Conservation (phyloP, 2,888 invertebrate genomes). For the Microctonus hyperodae region DNA sequence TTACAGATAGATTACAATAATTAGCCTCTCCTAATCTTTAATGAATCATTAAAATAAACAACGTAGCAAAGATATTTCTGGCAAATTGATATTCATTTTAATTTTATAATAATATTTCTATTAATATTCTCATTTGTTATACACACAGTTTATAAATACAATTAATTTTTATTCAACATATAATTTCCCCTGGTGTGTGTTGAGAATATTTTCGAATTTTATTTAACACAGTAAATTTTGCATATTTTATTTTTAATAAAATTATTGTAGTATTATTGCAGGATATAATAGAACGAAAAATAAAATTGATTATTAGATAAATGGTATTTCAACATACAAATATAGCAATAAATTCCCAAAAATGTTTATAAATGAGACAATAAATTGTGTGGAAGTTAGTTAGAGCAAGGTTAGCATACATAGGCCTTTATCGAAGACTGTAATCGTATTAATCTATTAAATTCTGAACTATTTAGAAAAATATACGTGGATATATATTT, state of each 20-base stretch:
- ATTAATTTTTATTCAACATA: not conserved
- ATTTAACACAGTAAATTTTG: not conserved
- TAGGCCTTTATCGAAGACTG: not conserved
- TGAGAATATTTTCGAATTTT: not conserved
- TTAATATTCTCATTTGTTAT: not conserved
- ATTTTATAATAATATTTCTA: not conserved
- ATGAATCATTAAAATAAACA: not conserved
- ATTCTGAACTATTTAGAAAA: not conserved
- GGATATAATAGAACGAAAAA: not conserved
- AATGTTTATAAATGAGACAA: too few species aligned
- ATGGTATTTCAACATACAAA: too few species aligned
- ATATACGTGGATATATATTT: not conserved
- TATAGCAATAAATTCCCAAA: too few species aligned
- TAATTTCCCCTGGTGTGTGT: not conserved
- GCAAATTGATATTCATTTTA: not conserved
- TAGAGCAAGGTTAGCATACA: not conserved
- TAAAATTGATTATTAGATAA: not conserved
- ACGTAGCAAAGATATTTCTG: not conserved
- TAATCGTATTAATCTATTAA: not conserved
- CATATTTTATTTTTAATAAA: not conserved
- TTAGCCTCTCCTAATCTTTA: not conserved
- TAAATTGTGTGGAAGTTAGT: not conserved
- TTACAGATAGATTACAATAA: not conserved
- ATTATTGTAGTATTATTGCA: not conserved
- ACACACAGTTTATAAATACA: not conserved